Percentiles rank a stretch among this genome's conserved stretches.
Conservation (phyloP, 2,888 invertebrate species). For the Agriopis leucophaearia region DNA sequence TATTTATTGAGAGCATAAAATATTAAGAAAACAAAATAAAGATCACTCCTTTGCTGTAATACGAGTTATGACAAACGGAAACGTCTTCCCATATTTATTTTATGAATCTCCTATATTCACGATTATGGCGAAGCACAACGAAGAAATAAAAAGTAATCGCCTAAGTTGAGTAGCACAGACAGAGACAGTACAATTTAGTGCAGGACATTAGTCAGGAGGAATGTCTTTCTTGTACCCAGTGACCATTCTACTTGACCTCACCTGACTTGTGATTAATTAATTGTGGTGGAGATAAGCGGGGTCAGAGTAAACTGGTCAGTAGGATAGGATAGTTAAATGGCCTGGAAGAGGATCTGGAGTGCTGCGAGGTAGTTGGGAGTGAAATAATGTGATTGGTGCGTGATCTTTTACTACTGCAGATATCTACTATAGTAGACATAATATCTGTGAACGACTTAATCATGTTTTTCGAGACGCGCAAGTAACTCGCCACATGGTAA, state of each 20-base stretch:
- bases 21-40: conserved; percentile 6
- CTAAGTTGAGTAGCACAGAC: conserved; percentile 48
- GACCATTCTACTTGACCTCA: conserved; percentile 60
- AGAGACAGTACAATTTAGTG: conserved; percentile 39
- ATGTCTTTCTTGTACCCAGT: conserved; percentile 57
- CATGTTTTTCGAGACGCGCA: neutral
- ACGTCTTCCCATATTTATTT: conserved; percentile 42
- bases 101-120: conserved; percentile 52
- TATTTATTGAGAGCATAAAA: neutral
- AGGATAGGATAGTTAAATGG: conserved; percentile 55
- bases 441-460: neutral
- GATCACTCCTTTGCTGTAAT: neutral
- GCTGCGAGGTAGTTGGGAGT: conserved; percentile 22
- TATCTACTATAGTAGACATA: too few relatives aligned
- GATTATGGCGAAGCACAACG: conserved; percentile 51
- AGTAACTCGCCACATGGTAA: too few relatives aligned
- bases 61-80: conserved; percentile 27
- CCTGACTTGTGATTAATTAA: conserved; percentile 60
- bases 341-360: conserved; percentile 59
- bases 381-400: conserved; percentile 35
- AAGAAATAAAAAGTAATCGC: conserved; percentile 56
- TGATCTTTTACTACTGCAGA: conserved; percentile 12
- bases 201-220: conserved; percentile 53
- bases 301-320: conserved; percentile 52
- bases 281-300: conserved; percentile 46